Conservation (phyloP, 2,888 invertebrate genomes). For the Chirona hameri region DNA sequence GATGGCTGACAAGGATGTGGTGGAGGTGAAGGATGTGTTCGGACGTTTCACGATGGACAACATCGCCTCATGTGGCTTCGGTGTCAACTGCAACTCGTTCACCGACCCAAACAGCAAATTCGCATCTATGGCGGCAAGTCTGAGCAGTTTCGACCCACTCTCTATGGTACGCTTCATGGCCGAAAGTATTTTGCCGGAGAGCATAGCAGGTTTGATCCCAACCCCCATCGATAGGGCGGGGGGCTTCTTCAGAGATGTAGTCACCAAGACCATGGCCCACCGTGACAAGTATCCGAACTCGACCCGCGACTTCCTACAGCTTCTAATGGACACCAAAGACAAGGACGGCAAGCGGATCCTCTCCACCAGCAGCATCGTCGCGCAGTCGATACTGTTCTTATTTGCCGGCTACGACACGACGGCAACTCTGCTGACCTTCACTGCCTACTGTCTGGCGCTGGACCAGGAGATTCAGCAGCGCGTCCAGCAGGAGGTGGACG, state of each 20-base stretch:
- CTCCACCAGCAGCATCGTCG: neutral
- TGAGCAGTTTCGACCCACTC: neutral
- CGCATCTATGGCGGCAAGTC: neutral
- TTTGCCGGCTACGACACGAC: neutral
- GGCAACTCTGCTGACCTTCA: neutral
- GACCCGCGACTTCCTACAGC: neutral
- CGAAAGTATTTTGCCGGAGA: neutral
- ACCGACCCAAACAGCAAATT: neutral
- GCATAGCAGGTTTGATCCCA: neutral
- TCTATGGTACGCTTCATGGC: neutral
- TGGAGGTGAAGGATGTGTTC: neutral
- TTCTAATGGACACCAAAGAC: neutral
- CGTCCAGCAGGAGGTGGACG: neutral
- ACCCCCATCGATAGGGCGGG: neutral
- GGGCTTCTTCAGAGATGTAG: neutral
- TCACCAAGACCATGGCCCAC: neutral
- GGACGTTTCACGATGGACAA: neutral
- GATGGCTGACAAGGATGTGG: neutral
- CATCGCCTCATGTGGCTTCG: neutral
- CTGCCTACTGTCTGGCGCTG: neutral
- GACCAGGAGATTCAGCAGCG: neutral
- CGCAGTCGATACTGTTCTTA: neutral
- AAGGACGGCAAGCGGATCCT: neutral
- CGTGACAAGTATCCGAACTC: neutral
- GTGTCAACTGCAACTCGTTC: neutral